These are phyloP conservation scores for Labeo catla DNA, from an alignment of 2,113 vertebrate species.

Conservation along the genomic window DNA sequence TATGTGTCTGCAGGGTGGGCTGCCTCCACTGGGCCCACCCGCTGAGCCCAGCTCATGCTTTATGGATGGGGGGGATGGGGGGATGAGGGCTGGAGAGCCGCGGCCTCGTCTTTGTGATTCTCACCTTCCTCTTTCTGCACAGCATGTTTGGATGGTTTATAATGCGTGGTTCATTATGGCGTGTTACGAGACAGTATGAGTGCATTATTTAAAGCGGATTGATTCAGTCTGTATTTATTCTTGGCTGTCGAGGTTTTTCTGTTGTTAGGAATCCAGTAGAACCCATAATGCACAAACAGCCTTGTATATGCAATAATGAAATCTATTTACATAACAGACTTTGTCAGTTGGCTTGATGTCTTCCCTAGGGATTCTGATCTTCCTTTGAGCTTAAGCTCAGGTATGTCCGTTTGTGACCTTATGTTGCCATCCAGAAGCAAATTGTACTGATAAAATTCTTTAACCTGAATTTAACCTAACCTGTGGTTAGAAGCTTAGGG, in stretches of 20 bases:
- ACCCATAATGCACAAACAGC: neutral
- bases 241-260: neutral
- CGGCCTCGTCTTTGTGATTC: neutral
- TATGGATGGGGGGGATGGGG: constrained; percentile 47
- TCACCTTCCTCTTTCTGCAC: constrained; percentile 1
- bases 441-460: too few species aligned
- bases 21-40: constrained; percentile 24
- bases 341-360: neutral
- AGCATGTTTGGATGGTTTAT: constrained; percentile 16
- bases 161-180: neutral
- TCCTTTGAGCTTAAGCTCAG: neutral
- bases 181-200: neutral
- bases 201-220: neutral
- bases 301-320: constrained; percentile 30
- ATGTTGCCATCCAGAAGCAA: neutral
- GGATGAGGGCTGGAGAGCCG: constrained; percentile 17
- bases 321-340: constrained; percentile 39
- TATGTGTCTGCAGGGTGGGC: constrained; percentile 2
- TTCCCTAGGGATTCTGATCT: constrained; percentile 13
- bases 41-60: constrained; percentile 46
- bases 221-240: neutral
- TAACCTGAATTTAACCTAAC: too few species aligned
- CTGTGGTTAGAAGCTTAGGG: too few species aligned
- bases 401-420: neutral
- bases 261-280: constrained; percentile 12